Percentiles rank a stretch among this genome's conserved stretches.
phyloP scores from a whole-genome alignment of 2,797 vertebrate genomes.

The Australoheros facetus region DNA sequence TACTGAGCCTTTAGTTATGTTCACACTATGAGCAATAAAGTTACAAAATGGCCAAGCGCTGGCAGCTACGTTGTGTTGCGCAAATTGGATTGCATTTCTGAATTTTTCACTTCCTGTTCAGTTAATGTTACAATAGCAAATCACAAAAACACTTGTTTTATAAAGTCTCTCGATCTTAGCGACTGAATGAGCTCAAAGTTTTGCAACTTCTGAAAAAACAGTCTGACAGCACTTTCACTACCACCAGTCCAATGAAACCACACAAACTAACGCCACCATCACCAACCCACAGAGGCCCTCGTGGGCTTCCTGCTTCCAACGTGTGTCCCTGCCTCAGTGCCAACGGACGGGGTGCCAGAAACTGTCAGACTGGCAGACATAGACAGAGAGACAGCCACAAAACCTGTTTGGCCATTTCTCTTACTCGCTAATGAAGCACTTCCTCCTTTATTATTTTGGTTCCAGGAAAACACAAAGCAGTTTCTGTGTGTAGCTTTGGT shows the following conservation, averaged over 20 bases:
- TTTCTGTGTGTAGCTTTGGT: neutral
- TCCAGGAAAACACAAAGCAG: neutral
- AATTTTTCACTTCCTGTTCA: neutral
- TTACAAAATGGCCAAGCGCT: neutral
- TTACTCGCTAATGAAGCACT: neutral
- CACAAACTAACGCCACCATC: neutral
- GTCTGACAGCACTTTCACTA: slow-evolving; percentile 2
- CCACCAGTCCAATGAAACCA: neutral
- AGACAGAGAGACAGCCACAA: slow-evolving; percentile 8
- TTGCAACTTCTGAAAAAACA: neutral
- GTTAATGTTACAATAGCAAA: neutral
- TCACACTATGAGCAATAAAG: neutral
- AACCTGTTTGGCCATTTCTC: neutral
- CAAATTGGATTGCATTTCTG: neutral
- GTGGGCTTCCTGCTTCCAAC: neutral
- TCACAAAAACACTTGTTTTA: neutral
- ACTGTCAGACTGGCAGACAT: slow-evolving; percentile 9
- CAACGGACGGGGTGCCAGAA: slow-evolving; percentile 8
- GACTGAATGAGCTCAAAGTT: neutral
- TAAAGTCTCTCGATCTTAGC: neutral
- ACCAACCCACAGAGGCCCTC: neutral
- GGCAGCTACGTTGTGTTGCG: neutral
- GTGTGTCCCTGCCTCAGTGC: neutral
- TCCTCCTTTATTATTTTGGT: neutral
- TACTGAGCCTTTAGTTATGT: neutral